These are phyloP conservation scores for Norana najaformis DNA, from an alignment of 2,888 invertebrate genomes.

Conservation along the genomic window DNA sequence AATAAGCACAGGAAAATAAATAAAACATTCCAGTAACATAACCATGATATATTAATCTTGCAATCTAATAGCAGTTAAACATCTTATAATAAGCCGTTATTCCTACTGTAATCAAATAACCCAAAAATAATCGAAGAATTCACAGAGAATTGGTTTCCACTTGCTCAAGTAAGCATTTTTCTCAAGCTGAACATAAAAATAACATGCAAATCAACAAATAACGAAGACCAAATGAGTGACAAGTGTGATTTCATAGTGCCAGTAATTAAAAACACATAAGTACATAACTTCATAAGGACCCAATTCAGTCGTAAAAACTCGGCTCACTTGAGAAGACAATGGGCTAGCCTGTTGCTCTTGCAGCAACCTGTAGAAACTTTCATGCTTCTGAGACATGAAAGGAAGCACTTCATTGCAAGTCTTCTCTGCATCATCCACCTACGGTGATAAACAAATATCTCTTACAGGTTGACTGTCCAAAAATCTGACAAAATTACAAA, in stretches of 20 bases:
- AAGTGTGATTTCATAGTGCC: not conserved
- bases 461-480: no score
- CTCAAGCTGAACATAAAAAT: not conserved
- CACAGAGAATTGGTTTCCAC: not conserved
- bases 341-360: not conserved
- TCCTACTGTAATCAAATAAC: not conserved
- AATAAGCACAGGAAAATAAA: not conserved
- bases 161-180: not conserved
- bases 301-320: not conserved
- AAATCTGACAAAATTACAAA: no score
- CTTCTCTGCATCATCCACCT: slow-evolving; percentile 13
- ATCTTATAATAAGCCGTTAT: not conserved
- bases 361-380: not conserved
- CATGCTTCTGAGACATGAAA: slow-evolving; percentile 7
- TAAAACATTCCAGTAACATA: not conserved
- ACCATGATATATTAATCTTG: no score
- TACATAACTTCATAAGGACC: not conserved
- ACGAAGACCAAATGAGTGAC: not conserved
- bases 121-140: not conserved
- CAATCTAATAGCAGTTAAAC: no score
- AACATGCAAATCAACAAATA: not conserved
- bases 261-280: not conserved
- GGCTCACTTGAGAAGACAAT: not conserved
- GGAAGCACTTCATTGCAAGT: not conserved
- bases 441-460: not conserved